Evolutionary conservation across 1,140 invertebrate species (phyloP).

Genomic region (Panonychus citri): DNA sequence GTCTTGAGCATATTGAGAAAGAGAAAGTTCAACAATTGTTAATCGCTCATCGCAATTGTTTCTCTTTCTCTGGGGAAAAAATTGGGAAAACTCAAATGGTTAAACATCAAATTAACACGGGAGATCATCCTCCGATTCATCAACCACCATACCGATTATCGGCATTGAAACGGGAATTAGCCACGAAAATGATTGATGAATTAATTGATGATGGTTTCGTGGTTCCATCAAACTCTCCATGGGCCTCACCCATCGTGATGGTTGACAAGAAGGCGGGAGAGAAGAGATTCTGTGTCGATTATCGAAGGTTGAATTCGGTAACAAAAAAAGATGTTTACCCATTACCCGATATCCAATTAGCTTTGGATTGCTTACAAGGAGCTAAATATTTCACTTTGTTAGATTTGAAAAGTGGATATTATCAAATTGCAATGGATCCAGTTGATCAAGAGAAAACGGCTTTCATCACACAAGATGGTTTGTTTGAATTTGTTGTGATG

Average conservation of each 20-base stretch:
- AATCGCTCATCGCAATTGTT: not conserved
- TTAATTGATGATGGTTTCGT: slow-evolving; percentile 24
- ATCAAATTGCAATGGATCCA: slow-evolving; percentile 3
- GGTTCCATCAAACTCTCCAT: slow-evolving; percentile 22
- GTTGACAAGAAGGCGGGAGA: slow-evolving; percentile 28
- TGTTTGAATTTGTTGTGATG: slow-evolving; percentile 13
- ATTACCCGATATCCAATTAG: slow-evolving; percentile 20
- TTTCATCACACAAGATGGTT: slow-evolving; percentile 5
- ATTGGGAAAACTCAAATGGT: not conserved
- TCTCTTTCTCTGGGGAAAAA: not conserved
- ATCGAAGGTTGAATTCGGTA: slow-evolving; percentile 21
- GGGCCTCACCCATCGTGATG: slow-evolving; percentile 25
- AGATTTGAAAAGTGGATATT: slow-evolving; percentile 11
- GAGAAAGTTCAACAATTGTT: not conserved
- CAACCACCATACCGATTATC: not conserved
- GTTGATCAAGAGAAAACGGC: slow-evolving; percentile 6
- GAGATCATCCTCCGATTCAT: not conserved
- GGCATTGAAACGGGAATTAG: not conserved
- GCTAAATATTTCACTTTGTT: slow-evolving; percentile 2
- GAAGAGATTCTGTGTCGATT: slow-evolving; percentile 29
- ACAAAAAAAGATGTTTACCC: slow-evolving; percentile 21
- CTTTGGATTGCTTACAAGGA: slow-evolving; percentile 19
- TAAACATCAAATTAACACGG: not conserved
- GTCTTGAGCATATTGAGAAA: too few relatives aligned
- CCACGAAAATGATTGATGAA: not conserved